Conservation (phyloP, 2,888 invertebrate genomes). For the Onthophagus sagittarius region DNA sequence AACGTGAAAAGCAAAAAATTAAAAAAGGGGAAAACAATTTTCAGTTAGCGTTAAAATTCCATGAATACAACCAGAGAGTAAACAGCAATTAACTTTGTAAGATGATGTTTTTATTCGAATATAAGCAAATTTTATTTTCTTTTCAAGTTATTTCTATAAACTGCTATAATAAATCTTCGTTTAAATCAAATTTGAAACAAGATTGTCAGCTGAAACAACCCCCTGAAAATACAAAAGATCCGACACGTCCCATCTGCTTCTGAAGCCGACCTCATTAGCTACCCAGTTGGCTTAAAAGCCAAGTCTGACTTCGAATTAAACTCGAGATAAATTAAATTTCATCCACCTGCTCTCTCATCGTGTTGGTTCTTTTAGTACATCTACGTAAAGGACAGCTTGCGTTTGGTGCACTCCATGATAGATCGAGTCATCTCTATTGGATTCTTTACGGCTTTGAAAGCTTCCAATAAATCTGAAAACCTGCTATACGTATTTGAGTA, state of each 20-base stretch:
- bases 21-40: too few relatives aligned
- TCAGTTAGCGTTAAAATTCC: too few relatives aligned
- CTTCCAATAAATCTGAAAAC: neutral
- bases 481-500: neutral
- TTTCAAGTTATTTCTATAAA: neutral
- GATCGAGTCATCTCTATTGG: neutral
- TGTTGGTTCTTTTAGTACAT: neutral
- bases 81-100: too few relatives aligned
- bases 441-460: neutral
- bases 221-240: neutral
- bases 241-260: neutral
- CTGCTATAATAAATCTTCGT: neutral
- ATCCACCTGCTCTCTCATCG: neutral
- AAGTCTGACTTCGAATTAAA: neutral
- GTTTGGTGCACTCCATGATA: neutral
- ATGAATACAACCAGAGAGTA: too few relatives aligned
- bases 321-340: neutral
- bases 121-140: too few relatives aligned
- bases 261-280: neutral
- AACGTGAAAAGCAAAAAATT: too few relatives aligned
- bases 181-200: neutral
- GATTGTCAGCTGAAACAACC: neutral
- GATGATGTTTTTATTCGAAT: too few relatives aligned
- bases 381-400: neutral
- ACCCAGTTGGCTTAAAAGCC: neutral